These are phyloP conservation scores for Corapipo altera DNA, from an alignment of 2,113 vertebrate genomes.

Conservation along the genomic window DNA sequence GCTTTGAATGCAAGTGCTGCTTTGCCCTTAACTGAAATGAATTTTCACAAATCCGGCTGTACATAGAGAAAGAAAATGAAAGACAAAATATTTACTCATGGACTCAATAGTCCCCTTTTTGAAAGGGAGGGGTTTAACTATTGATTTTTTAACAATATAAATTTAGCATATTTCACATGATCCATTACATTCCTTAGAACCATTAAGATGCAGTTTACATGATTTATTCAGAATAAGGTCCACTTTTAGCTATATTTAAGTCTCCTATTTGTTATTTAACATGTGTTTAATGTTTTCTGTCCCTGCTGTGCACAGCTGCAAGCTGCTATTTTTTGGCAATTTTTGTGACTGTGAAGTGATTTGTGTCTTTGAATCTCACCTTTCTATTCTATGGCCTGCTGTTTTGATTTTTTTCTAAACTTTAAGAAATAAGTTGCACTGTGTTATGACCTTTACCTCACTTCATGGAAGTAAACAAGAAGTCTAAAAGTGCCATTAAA, in stretches of 20 bases:
- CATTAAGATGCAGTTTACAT: constrained; percentile 77
- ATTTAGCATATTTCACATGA: constrained; percentile 77
- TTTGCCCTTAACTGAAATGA: constrained; percentile 68
- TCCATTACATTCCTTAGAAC: constrained; percentile 71
- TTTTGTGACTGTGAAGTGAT: constrained; percentile 80
- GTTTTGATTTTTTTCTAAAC: constrained; percentile 79
- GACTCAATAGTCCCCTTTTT: constrained; percentile 16
- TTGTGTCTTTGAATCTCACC: constrained; percentile 77
- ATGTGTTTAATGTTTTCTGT: constrained; percentile 82
- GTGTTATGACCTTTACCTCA: constrained; percentile 83
- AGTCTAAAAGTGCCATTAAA: constrained; percentile 24
- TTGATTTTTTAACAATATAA: constrained; percentile 71
- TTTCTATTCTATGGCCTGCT: constrained; percentile 78
- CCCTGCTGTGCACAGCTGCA: constrained; percentile 81
- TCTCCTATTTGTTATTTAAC: constrained; percentile 83
- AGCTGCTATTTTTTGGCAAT: constrained; percentile 78
- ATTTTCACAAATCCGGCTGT: constrained; percentile 71
- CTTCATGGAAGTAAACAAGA: constrained; percentile 75
- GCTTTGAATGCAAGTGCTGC: constrained; percentile 73
- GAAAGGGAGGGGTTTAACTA: constrained; percentile 55
- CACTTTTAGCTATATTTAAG: constrained; percentile 80
- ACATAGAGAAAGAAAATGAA: constrained; percentile 15
- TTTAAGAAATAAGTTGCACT: constrained; percentile 78
- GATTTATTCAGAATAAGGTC: constrained; percentile 81
- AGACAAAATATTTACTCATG: constrained; percentile 60